These are phyloP conservation scores for Sus cebifrons DNA, from an alignment of 2,797 vertebrate species.

Conservation along the genomic window DNA sequence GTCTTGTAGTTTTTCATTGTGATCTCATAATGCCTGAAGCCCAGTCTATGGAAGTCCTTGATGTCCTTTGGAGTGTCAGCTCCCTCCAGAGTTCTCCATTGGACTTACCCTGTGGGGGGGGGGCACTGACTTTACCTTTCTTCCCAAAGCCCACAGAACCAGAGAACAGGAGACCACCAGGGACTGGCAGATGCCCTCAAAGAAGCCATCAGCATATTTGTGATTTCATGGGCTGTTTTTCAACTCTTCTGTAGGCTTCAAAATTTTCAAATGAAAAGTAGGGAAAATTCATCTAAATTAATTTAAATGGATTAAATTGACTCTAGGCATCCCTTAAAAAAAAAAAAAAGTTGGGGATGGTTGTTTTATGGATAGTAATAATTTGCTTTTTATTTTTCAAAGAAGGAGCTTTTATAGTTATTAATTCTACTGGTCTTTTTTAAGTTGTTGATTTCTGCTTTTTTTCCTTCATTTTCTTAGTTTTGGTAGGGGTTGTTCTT, in stretches of 20 bases:
- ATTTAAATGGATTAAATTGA: not conserved
- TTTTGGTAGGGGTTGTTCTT: not conserved
- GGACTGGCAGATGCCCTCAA: not conserved
- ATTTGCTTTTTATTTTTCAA: not conserved
- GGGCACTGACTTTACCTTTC: not conserved
- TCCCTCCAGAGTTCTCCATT: not conserved
- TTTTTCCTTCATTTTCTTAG: not conserved
- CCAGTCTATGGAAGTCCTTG: not conserved
- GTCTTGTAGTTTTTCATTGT: slow-evolving; percentile 17
- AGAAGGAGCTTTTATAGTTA: not conserved
- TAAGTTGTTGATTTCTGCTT: not conserved
- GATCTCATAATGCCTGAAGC: not conserved
- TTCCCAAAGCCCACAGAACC: not conserved
- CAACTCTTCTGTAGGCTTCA: not conserved
- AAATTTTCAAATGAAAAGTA: not conserved
- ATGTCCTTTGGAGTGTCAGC: not conserved
- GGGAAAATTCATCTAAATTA: not conserved
- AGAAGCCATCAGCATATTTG: not conserved
- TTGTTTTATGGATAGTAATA: not conserved
- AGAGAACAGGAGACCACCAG: not conserved
- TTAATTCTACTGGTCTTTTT: not conserved
- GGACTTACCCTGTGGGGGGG: not conserved
- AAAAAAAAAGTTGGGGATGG: not conserved
- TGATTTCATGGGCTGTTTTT: not conserved
- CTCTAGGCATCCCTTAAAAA: not conserved